These are phyloP conservation scores for Aurelia sp. DNA, from an alignment of 30 jellyfish, hydroid and myxozoan species.

Conservation along the genomic window DNA sequence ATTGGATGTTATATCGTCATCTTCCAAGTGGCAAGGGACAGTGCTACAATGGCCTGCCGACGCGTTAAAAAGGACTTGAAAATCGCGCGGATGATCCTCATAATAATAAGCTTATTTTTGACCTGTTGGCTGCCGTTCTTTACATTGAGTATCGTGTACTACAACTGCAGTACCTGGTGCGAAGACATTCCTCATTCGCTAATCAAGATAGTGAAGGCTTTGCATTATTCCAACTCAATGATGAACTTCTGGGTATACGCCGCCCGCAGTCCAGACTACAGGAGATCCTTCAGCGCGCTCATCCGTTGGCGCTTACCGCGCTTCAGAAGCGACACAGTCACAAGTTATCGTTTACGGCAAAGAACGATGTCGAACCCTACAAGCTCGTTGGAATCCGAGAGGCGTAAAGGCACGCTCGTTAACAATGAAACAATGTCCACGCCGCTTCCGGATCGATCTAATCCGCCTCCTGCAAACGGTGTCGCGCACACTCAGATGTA, in stretches of 20 bases:
- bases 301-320: slow-evolving; percentile 65
- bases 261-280: slow-evolving; percentile 90
- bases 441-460: slow-evolving; percentile 44
- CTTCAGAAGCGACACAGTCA: slow-evolving; percentile 53
- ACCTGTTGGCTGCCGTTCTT: slow-evolving; percentile 94
- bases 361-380: slow-evolving; percentile 51
- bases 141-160: slow-evolving; percentile 51
- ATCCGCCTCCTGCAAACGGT: background rate
- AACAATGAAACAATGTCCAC: slow-evolving; percentile 33
- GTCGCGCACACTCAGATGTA: no score
- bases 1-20: slow-evolving; percentile 65
- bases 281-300: slow-evolving; percentile 80
- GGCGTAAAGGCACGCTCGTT: slow-evolving; percentile 38
- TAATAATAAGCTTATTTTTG: slow-evolving; percentile 83
- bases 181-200: slow-evolving; percentile 16
- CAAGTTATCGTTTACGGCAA: slow-evolving; percentile 38
- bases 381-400: background rate
- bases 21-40: slow-evolving; percentile 68
- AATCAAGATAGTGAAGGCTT: slow-evolving; percentile 34
- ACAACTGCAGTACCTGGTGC: slow-evolving; percentile 62
- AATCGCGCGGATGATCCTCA: slow-evolving; percentile 84
- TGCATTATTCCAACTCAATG: slow-evolving; percentile 86
- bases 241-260: slow-evolving; percentile 93
- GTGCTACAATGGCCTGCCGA: slow-evolving; percentile 52
- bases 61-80: slow-evolving; percentile 75